Percentiles rank a stretch among this genome's conserved stretches.
These are phyloP conservation scores for Exocentrus adspersus DNA, from an alignment of 2,888 invertebrate species.

Conservation along the genomic window DNA sequence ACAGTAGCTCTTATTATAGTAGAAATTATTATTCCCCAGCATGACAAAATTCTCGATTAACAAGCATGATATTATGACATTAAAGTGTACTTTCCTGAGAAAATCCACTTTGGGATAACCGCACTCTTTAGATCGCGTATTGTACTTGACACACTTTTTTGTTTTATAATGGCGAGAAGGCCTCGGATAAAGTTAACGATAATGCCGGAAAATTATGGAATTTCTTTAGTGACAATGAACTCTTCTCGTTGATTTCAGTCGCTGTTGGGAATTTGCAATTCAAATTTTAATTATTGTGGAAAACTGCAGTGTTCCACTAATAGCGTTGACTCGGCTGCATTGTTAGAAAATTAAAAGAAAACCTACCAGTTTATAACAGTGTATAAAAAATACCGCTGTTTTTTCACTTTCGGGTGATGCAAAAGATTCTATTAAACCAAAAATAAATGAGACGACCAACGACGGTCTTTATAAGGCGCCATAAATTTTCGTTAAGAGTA, in stretches of 20 bases:
- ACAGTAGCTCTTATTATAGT: not conserved
- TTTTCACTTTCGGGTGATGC: not conserved
- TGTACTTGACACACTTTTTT: constrained; percentile 7
- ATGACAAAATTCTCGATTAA: constrained; percentile 7
- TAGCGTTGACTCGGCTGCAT: too few relatives aligned
- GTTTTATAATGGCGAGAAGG: not conserved
- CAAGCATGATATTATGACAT: not conserved
- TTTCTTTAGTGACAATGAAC: not conserved
- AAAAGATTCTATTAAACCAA: constrained; percentile 1
- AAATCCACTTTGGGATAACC: not conserved
- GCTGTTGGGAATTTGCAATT: not conserved
- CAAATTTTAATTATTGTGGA: not conserved
- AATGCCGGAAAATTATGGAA: not conserved
- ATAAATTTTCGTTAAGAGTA: constrained; percentile 8
- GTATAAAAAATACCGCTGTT: not conserved
- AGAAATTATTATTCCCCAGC: constrained; percentile 3
- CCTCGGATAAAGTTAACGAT: not conserved
- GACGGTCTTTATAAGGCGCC: not conserved
- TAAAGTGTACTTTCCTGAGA: not conserved
- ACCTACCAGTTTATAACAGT: too few relatives aligned
- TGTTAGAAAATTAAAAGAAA: too few relatives aligned
- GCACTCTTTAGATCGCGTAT: not conserved
- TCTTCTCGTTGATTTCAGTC: not conserved
- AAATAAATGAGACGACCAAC: not conserved
- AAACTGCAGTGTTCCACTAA: not conserved